phyloP scores from a whole-genome alignment of 2,888 invertebrate genomes.

The Drosophila koepferae region DNA sequence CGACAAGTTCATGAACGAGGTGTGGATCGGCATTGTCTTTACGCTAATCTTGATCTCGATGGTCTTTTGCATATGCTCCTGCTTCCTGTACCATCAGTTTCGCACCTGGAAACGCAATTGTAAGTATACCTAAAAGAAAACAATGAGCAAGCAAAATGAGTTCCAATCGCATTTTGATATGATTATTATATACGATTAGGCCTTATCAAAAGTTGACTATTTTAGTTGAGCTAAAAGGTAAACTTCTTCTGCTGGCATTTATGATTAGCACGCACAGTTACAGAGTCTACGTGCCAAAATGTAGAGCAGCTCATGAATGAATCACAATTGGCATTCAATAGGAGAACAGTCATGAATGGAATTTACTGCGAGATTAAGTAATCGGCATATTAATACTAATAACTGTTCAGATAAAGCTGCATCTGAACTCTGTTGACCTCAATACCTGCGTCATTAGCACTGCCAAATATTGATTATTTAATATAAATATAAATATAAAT shows the following conservation, averaged over 20 bases:
- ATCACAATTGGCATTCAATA: not conserved
- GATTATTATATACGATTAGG: not conserved
- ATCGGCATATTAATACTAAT: not conserved
- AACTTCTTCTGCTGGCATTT: not conserved
- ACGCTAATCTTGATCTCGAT: constrained; percentile 88
- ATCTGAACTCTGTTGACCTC: not conserved
- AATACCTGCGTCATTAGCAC: not conserved
- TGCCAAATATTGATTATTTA: too few relatives aligned
- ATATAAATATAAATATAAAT: too few relatives aligned
- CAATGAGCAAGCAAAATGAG: not conserved
- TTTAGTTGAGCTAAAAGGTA: not conserved
- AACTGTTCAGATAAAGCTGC: not conserved
- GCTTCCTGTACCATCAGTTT: constrained; percentile 88
- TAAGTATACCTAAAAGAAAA: constrained; percentile 84
- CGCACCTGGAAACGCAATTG: constrained; percentile 88
- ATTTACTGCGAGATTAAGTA: constrained; percentile 6
- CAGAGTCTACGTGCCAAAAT: constrained; percentile 38
- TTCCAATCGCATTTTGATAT: constrained; percentile 2
- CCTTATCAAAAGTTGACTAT: constrained; percentile 16
- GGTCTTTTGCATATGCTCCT: constrained; percentile 88
- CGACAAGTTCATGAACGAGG: constrained; percentile 88
- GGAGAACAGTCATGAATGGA: constrained; percentile 16
- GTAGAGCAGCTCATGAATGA: constrained; percentile 35
- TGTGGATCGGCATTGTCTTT: constrained; percentile 88
- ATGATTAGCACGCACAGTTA: constrained; percentile 13